Evolutionary conservation across 2,888 invertebrate species (phyloP).

Genomic region (Hedya salicella): DNA sequence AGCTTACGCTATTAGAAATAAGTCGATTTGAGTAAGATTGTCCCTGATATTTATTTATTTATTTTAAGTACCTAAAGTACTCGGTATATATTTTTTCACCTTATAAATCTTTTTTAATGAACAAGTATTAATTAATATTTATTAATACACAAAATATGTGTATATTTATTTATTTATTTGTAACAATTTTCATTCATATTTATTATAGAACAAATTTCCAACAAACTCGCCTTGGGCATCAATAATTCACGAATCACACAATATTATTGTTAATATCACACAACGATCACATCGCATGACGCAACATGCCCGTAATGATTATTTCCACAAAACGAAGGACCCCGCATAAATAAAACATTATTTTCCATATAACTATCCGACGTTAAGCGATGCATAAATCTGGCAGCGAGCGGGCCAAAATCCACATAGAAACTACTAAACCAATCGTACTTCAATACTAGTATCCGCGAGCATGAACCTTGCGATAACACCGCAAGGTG

Average conservation of each 20-base stretch:
- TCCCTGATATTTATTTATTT: no score
- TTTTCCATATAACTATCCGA: slow-evolving; percentile 42
- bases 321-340: slow-evolving; percentile 27
- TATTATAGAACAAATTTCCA: no score
- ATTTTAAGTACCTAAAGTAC: no score
- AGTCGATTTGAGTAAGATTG: no score
- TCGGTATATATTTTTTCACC: no score
- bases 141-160: no score
- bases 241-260: not conserved
- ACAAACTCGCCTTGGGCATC: no score
- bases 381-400: slow-evolving; percentile 53
- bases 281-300: not conserved
- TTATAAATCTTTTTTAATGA: no score
- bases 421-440: not conserved
- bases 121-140: no score
- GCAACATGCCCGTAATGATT: slow-evolving; percentile 11
- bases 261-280: not conserved
- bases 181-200: no score
- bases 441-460: not conserved
- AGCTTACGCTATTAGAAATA: no score
- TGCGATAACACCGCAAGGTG: not conserved
- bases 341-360: slow-evolving; percentile 35
- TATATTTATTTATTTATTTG: no score
- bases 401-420: slow-evolving; percentile 58
- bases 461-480: not conserved